Conservation (phyloP, 2,888 invertebrate genomes). For the Hydropsyche betteni region DNA sequence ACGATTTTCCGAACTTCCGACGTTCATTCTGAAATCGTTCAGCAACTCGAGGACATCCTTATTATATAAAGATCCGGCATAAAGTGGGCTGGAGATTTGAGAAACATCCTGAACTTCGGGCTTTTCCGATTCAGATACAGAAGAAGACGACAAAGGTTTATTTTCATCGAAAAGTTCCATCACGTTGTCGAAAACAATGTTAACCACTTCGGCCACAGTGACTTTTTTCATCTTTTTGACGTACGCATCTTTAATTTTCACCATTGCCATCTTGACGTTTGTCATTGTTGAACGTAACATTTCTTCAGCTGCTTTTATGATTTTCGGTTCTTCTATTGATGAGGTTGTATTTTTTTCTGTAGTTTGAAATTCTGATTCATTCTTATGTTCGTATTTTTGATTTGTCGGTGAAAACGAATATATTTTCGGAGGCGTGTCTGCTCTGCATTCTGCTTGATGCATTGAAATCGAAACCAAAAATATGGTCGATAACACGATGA, state of each 20-base stretch:
- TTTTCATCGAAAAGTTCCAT: neutral
- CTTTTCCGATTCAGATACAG: neutral
- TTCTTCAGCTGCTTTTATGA: neutral
- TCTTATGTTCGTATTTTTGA: too few species aligned
- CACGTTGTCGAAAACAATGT: neutral
- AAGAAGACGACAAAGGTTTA: too few species aligned
- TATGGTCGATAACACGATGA: neutral
- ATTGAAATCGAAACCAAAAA: neutral
- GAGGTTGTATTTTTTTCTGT: neutral
- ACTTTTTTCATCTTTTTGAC: neutral
- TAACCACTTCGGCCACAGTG: neutral
- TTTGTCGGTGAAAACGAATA: too few species aligned
- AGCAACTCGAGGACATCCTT: neutral
- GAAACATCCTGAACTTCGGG: neutral
- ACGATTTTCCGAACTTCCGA: neutral
- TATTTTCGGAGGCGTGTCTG: too few species aligned
- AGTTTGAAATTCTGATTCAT: too few species aligned
- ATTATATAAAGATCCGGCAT: constrained; percentile 11
- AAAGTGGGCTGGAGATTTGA: neutral
- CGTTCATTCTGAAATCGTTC: neutral
- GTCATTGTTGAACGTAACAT: neutral
- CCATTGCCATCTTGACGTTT: neutral
- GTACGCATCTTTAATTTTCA: neutral
- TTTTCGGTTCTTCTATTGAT: neutral
- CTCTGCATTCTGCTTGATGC: neutral